Percentiles rank a stretch among this genome's conserved stretches.
Conservation (phyloP, 2,797 vertebrate species). For the Podarcis lilfordi region DNA sequence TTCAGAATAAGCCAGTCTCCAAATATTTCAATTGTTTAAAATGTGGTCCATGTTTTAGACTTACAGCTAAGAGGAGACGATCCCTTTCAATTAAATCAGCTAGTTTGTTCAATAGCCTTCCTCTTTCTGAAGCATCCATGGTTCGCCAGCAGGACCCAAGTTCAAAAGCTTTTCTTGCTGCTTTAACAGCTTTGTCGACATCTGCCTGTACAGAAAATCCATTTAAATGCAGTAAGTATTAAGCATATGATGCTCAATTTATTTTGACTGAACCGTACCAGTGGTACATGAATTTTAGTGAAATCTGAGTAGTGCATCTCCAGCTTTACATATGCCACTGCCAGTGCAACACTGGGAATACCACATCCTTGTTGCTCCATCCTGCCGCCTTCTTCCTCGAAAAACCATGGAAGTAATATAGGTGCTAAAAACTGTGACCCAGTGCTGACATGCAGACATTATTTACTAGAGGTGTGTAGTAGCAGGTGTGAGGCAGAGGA, state of each 20-base stretch:
- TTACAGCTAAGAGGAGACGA: slow-evolving; percentile 83
- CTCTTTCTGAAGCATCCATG: slow-evolving; percentile 88
- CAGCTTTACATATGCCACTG: neutral
- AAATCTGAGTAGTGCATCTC: neutral
- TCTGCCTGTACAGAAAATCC: slow-evolving; percentile 77
- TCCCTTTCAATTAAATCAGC: slow-evolving; percentile 89
- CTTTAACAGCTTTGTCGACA: slow-evolving; percentile 86
- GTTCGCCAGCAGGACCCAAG: slow-evolving; percentile 87
- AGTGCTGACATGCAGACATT: neutral
- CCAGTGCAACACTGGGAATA: neutral
- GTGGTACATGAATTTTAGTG: neutral
- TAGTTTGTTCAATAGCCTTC: slow-evolving; percentile 82
- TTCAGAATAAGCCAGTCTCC: neutral
- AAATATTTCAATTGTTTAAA: neutral
- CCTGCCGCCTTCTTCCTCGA: neutral
- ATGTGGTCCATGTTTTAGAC: slow-evolving; percentile 27
- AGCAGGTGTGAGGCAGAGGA: too few relatives aligned
- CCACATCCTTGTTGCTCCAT: neutral
- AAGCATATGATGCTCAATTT: neutral
- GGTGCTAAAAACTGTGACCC: neutral
- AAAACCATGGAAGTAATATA: neutral
- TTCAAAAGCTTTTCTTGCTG: slow-evolving; percentile 87
- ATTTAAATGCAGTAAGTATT: neutral
- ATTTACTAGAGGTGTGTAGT: neutral
- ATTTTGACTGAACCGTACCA: neutral